These are phyloP conservation scores for Hofmannophila pseudospretella DNA, from an alignment of 2,888 invertebrate species.

Conservation along the genomic window DNA sequence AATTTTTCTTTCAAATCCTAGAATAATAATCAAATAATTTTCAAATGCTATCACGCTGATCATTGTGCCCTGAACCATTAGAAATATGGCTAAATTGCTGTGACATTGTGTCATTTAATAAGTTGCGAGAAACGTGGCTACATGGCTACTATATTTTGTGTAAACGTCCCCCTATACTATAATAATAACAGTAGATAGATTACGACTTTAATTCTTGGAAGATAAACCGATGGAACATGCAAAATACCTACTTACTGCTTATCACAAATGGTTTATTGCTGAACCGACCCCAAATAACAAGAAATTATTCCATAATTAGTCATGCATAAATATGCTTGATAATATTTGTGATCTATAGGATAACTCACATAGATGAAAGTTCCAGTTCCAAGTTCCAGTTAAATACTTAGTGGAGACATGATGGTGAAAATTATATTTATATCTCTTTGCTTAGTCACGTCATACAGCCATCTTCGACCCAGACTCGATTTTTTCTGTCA, in stretches of 20 bases:
- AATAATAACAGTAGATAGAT: not conserved
- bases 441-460: no score
- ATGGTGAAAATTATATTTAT: no score
- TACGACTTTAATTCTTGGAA: conserved; percentile 6
- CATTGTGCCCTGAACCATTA: no score
- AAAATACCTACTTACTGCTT: conserved; percentile 6
- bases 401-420: not conserved
- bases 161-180: conserved; percentile 4
- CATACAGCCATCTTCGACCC: no score
- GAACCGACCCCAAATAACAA: conserved; percentile 30
- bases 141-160: no score
- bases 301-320: conserved; percentile 57
- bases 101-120: no score
- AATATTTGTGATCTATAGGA: conserved; percentile 26
- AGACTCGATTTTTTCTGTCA: no score
- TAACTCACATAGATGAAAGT: conserved; percentile 7
- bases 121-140: no score
- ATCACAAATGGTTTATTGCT: conserved; percentile 17
- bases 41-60: no score
- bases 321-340: conserved; percentile 38
- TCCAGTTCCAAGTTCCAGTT: not conserved
- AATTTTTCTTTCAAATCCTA: no score
- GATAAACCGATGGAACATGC: conserved; percentile 7
- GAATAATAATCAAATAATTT: no score
- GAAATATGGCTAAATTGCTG: no score